Conservation (phyloP, 1,140 invertebrate genomes). For the Muscidifurax raptorellus region DNA sequence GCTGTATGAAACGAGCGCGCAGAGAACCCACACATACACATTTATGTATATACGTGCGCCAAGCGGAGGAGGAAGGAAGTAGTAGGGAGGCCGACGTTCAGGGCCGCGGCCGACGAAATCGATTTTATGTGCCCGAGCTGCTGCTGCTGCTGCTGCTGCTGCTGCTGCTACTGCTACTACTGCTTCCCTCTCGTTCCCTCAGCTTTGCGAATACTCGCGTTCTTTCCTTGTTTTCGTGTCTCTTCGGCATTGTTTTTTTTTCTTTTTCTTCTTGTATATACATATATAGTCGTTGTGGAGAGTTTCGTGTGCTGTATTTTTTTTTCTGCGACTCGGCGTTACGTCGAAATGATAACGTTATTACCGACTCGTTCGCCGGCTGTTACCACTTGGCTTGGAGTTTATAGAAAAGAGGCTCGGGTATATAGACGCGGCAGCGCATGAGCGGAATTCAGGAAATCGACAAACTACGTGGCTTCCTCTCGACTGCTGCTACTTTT, state of each 20-base stretch:
- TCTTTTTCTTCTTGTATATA: not conserved
- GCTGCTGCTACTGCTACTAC: not conserved
- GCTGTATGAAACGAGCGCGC: not conserved
- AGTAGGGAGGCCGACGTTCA: conserved; percentile 37
- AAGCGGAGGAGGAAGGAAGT: conserved; percentile 37
- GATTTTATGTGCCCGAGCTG: conserved; percentile 29
- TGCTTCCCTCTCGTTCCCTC: conserved; percentile 42
- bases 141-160: conserved; percentile 13
- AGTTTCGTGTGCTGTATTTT: not conserved
- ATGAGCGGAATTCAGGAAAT: conserved; percentile 27
- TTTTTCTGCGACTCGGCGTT: not conserved
- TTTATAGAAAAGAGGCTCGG: not conserved
- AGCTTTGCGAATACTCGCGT: conserved; percentile 5
- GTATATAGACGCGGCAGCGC: not conserved
- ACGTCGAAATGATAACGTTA: not conserved
- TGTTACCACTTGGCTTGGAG: not conserved
- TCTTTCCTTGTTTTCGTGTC: conserved; percentile 21
- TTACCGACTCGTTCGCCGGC: not conserved
- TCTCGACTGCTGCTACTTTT: not conserved
- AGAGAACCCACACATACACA: not conserved
- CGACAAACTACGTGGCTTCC: not conserved
- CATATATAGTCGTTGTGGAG: too few relatives aligned
- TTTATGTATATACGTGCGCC: not conserved
- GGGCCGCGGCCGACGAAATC: conserved; percentile 43
- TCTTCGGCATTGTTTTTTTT: not conserved